phyloP scores from a whole-genome alignment of 2,888 invertebrate species.

The Tenthredo scrophulariae region DNA sequence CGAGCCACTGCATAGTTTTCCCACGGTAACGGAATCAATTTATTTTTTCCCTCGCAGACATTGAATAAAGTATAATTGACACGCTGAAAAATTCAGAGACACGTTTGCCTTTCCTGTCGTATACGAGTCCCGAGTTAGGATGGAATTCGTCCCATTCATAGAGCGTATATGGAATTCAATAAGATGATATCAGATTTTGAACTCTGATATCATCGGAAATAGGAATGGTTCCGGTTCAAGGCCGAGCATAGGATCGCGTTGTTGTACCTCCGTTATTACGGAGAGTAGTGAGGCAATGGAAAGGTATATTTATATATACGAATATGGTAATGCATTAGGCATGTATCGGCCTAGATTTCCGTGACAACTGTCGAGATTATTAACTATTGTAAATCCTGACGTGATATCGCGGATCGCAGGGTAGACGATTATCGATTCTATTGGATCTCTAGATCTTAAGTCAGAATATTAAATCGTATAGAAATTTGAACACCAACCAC shows the following conservation, averaged over 20 bases:
- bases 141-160: neutral
- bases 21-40: neutral
- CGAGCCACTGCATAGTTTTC: neutral
- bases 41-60: neutral
- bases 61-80: neutral
- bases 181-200: neutral
- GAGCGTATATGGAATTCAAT: neutral
- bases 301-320: slow-evolving; percentile 27
- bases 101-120: too few species aligned
- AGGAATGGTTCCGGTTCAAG: slow-evolving; percentile 25
- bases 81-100: neutral
- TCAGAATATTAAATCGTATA: slow-evolving; percentile 27
- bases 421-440: neutral
- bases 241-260: slow-evolving; percentile 22
- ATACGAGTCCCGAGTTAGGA: too few species aligned
- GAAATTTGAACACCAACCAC: slow-evolving; percentile 41
- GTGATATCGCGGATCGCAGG: slow-evolving; percentile 25
- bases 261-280: slow-evolving; percentile 2
- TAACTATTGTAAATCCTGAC: slow-evolving; percentile 11
- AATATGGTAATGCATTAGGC: slow-evolving; percentile 53
- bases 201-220: neutral
- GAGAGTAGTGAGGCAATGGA: slow-evolving; percentile 24
- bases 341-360: slow-evolving; percentile 50
- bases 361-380: slow-evolving; percentile 34
- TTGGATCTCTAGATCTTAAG: neutral